phyloP scores from a whole-genome alignment of 2,113 vertebrate species.

The Herpetotheres cachinnans region DNA sequence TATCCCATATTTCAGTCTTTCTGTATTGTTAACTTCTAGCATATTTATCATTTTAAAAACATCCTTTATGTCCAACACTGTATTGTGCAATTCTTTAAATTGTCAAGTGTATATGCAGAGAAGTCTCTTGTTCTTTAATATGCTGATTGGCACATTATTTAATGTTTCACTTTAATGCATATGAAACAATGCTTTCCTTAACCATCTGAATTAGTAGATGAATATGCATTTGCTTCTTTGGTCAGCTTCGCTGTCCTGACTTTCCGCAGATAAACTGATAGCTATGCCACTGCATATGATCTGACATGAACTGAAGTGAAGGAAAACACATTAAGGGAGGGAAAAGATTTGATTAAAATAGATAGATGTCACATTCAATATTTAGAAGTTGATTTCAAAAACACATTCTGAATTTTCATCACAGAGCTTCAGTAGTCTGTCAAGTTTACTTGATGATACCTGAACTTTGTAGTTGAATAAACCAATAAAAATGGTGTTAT shows the following conservation, averaged over 20 bases:
- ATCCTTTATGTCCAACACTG: not conserved
- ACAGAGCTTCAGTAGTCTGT: not conserved
- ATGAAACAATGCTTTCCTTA: not conserved
- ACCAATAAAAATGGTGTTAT: not conserved
- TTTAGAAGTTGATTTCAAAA: slow-evolving; percentile 29
- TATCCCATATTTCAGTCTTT: not conserved
- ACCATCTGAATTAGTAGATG: not conserved
- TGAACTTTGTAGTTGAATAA: not conserved
- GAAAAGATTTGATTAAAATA: slow-evolving; percentile 46
- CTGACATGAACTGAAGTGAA: not conserved
- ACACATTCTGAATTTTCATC: not conserved
- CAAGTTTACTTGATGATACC: not conserved
- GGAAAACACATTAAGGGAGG: slow-evolving; percentile 1
- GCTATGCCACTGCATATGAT: not conserved
- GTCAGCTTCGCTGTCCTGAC: not conserved
- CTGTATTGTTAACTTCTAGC: not conserved
- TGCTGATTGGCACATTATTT: not conserved
- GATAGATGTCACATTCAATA: slow-evolving; percentile 20
- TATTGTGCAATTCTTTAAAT: not conserved
- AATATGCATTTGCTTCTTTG: not conserved
- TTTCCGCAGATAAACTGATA: not conserved
- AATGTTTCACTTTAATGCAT: not conserved
- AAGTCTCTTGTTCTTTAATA: not conserved
- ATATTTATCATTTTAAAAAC: not conserved
- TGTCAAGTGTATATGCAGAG: not conserved